phyloP scores from a whole-genome alignment of 2,888 invertebrate genomes.

The Barypeithes pellucidus region DNA sequence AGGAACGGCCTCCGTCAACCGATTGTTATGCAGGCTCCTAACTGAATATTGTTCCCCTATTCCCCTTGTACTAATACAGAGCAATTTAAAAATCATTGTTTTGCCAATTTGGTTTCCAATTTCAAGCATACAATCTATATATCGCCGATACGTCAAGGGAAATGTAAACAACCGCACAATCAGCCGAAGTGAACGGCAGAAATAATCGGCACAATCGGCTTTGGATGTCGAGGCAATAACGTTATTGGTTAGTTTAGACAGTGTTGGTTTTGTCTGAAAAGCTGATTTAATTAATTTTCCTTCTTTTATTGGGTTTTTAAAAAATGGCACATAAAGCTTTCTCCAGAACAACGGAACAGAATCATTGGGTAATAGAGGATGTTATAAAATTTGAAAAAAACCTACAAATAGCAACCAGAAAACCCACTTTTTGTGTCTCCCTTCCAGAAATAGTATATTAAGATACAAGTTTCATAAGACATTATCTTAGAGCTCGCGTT shows the following conservation, averaged over 20 bases:
- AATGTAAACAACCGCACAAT: slow-evolving; percentile 52
- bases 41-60: neutral
- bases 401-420: too few species aligned
- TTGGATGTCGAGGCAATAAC: slow-evolving; percentile 44
- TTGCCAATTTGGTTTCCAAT: slow-evolving; percentile 29
- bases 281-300: slow-evolving; percentile 7
- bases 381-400: too few species aligned
- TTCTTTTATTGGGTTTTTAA: too few species aligned
- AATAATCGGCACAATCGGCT: slow-evolving; percentile 53
- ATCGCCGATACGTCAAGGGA: slow-evolving; percentile 51
- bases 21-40: neutral
- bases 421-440: too few species aligned
- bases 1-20: neutral
- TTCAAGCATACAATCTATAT: slow-evolving; percentile 43
- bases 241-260: slow-evolving; percentile 38
- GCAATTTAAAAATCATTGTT: slow-evolving; percentile 17
- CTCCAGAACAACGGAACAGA: too few species aligned
- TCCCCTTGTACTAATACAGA: neutral
- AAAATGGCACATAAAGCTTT: too few species aligned
- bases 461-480: too few species aligned
- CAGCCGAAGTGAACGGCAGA: slow-evolving; percentile 47
- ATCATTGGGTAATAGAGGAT: too few species aligned
- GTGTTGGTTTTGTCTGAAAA: slow-evolving; percentile 30
- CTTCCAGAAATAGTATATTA: too few species aligned
- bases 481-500: too few species aligned